Base-by-base conservation (phyloP, 1,140 invertebrate genomes). In the Prorops nasuta region DNA sequence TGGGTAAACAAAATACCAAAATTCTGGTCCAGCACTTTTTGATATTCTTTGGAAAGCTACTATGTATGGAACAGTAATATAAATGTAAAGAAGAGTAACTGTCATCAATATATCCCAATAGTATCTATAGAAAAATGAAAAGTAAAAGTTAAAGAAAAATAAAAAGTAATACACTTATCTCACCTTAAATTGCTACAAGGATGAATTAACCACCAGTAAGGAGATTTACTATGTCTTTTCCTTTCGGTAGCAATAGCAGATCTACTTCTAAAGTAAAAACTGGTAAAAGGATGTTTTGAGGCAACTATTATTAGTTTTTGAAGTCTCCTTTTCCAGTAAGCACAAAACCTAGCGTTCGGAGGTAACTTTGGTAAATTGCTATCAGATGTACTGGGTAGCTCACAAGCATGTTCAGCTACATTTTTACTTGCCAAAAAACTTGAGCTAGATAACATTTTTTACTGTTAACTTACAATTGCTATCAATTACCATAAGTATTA, bases 171-270 rank as follows among this genome's bases (percentile, higher is more conserved):
- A 9, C 6, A n/a, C 21, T 16, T 3, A 16, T 10, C 18, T 48
- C 22, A 69, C 67, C 67, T 55, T 7, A 71, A 57, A 6, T 17
- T 8, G 28, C 71, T 73, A 35, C 42, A 71, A 1, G 71, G 71
- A 50, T 73, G 71, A 36, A 71, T 62, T 12, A 66, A 19, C 71
- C 71, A 73, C 68, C 69, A 70, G 31, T 63, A 4, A 1, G 32
- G 2, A 10, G 62, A 66, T 21, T 58, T 56, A 3, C 60, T 59
- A 4, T 73, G 71, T 31, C 59, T 49, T 31, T 48, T 55, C 39
- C 68, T 73, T 35, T 73, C 71, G 15, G 66, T 64, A 18, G 56
- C 48, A 3, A 71, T 44, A 3, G 69, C 58, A 1, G 66, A 63
- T 19, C 47, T 54, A 42, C 71, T 73, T 2, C 69, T 57, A 6